Percentiles rank a stretch among this genome's conserved stretches.
Evolutionary conservation across 2,797 vertebrate genomes (phyloP).

Genomic region (Epinephelus awoara): DNA sequence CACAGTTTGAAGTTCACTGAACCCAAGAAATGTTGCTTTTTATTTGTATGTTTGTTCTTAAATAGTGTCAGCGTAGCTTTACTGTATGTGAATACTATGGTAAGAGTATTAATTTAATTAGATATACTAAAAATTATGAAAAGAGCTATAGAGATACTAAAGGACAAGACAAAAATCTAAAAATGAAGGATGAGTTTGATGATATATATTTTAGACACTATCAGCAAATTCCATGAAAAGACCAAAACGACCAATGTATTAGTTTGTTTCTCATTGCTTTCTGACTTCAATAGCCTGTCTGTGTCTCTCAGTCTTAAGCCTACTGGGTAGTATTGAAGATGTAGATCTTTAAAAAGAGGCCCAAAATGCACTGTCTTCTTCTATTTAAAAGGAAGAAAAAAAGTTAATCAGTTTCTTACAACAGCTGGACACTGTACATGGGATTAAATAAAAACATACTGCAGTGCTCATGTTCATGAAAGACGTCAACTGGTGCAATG

Average conservation of each 20-base stretch:
- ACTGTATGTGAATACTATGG: neutral
- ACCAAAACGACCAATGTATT: neutral
- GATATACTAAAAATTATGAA: neutral
- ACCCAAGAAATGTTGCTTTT: neutral
- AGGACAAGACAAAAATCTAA: neutral
- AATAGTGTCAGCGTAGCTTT: neutral
- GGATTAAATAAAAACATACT: conserved; percentile 17
- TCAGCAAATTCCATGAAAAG: neutral
- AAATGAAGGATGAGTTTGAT: neutral
- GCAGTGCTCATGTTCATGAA: conserved; percentile 2
- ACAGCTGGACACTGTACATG: neutral
- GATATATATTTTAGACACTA: neutral
- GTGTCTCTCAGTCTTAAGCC: neutral
- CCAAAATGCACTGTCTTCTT: neutral
- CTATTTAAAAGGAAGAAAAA: neutral
- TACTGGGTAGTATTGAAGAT: neutral
- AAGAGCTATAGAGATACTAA: neutral
- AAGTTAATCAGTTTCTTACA: neutral
- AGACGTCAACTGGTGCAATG: neutral
- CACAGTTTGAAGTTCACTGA: conserved; percentile 7
- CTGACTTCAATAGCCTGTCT: neutral
- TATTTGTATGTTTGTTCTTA: neutral
- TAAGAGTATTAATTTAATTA: neutral
- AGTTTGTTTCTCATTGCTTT: neutral
- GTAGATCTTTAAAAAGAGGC: neutral